Evolutionary conservation across 2,888 invertebrate genomes (phyloP).

Genomic region (Fragum sueziense): DNA sequence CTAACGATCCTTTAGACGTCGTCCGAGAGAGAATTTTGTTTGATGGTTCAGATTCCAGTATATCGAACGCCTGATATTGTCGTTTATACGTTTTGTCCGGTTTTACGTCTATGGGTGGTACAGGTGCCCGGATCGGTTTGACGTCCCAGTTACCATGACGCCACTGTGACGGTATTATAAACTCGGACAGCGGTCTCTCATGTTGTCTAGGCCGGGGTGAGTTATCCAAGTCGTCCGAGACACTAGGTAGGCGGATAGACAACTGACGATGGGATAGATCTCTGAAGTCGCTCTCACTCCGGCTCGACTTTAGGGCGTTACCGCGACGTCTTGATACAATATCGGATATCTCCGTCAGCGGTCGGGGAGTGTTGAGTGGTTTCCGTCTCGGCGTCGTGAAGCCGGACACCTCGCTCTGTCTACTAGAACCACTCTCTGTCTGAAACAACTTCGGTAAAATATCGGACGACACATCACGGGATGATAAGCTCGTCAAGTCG

Average conservation of each 20-base stretch:
- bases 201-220: slow-evolving; percentile 5
- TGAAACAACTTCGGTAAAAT: slow-evolving; percentile 34
- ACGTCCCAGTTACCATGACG: slow-evolving; percentile 48
- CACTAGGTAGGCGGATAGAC: slow-evolving; percentile 22
- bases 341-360: slow-evolving; percentile 33
- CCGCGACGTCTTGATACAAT: slow-evolving; percentile 4
- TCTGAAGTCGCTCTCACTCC: neutral
- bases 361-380: neutral
- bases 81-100: slow-evolving; percentile 1
- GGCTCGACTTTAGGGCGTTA: neutral
- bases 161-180: slow-evolving; percentile 40
- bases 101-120: slow-evolving; percentile 5
- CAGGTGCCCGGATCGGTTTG: slow-evolving; percentile 22
- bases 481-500: slow-evolving; percentile 20
- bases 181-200: slow-evolving; percentile 52
- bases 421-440: neutral
- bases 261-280: slow-evolving; percentile 10
- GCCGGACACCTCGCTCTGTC: too few relatives aligned
- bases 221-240: neutral
- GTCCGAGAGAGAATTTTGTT: slow-evolving; percentile 2
- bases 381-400: neutral
- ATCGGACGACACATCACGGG: slow-evolving; percentile 15
- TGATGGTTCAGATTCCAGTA: neutral
- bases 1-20: slow-evolving; percentile 4
- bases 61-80: neutral